Percentiles rank a stretch among this genome's conserved stretches.
These are phyloP conservation scores for Aromia moschata DNA, from an alignment of 2,888 invertebrate genomes.

Conservation along the genomic window DNA sequence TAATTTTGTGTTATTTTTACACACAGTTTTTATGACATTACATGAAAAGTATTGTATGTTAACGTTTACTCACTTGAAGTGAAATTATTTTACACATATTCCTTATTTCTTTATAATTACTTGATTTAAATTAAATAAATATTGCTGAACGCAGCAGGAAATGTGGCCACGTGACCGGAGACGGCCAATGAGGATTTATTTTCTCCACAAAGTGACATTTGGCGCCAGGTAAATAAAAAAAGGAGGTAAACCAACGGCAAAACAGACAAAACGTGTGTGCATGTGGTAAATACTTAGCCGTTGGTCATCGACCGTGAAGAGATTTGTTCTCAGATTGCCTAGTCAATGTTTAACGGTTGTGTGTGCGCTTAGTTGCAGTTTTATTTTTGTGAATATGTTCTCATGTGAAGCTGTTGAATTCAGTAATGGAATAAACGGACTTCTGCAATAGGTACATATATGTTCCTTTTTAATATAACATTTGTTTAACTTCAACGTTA, in stretches of 20 bases:
- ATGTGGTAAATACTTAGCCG: slow-evolving; percentile 8
- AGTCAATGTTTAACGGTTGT: slow-evolving; percentile 3
- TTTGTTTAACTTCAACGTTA: no score
- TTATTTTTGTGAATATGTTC: neutral
- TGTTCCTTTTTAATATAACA: slow-evolving; percentile 1
- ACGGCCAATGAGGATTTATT: neutral
- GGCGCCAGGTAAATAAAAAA: slow-evolving; percentile 36
- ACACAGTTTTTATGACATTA: no score
- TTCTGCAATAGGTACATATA: slow-evolving; percentile 1
- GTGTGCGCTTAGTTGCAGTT: neutral
- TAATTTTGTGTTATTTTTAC: no score
- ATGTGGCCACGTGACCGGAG: neutral
- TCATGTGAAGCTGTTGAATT: neutral
- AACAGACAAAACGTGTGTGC: slow-evolving; percentile 12
- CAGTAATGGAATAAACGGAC: neutral
- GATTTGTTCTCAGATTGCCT: neutral
- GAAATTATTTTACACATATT: no score
- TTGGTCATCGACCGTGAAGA: slow-evolving; percentile 12
- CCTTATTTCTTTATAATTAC: no score
- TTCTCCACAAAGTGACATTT: slow-evolving; percentile 25
- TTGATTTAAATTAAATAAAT: no score
- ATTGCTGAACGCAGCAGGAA: neutral
- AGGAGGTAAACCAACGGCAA: slow-evolving; percentile 25
- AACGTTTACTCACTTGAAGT: no score
- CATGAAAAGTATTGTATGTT: no score